These are phyloP conservation scores for Zosterops borbonicus DNA, from an alignment of 2,113 vertebrate species.

Conservation along the genomic window DNA sequence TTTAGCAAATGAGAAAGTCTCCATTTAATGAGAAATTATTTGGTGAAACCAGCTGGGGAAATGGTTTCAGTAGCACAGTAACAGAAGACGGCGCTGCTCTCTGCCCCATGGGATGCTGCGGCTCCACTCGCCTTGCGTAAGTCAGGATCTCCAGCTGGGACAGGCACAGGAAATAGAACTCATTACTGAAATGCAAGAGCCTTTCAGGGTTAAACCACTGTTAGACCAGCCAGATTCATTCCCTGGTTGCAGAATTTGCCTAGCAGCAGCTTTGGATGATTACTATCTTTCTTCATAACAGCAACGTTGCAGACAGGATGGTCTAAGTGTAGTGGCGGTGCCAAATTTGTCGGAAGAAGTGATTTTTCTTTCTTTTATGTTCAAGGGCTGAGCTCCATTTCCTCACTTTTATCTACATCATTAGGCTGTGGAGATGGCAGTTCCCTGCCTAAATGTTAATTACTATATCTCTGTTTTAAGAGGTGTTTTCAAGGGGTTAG, in stretches of 20 bases:
- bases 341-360: background rate
- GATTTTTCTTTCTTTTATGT: conserved; percentile 9
- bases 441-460: conserved; percentile 35
- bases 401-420: conserved; percentile 19
- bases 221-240: background rate
- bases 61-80: background rate
- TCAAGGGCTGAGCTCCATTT: conserved; percentile 8
- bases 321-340: background rate
- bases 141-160: conserved; percentile 28
- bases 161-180: conserved; percentile 17
- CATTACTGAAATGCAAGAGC: conserved; percentile 4
- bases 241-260: conserved; percentile 14
- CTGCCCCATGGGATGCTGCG: background rate
- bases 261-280: conserved; percentile 7
- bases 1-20: background rate
- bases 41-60: background rate
- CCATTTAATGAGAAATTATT: conserved; percentile 3
- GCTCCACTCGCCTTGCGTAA: background rate
- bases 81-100: background rate
- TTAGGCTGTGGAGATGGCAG: background rate
- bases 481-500: conserved; percentile 22
- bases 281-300: background rate
- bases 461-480: background rate
- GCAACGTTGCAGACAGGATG: background rate
- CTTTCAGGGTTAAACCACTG: background rate